Evolutionary conservation across 2,888 invertebrate genomes (phyloP).

Genomic region (Phania funesta): DNA sequence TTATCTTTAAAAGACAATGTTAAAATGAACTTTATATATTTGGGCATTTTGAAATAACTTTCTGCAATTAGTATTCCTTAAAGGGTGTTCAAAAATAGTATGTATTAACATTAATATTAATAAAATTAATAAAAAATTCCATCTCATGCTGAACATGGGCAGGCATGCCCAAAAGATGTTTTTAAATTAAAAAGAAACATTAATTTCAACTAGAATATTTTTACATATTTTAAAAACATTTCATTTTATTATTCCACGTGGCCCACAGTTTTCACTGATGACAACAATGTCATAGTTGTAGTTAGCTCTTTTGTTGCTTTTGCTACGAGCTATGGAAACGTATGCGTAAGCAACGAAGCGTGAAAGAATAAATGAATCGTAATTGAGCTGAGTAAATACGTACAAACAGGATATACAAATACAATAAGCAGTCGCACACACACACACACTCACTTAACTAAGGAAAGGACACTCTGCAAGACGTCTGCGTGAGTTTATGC

Average conservation of each 20-base stretch:
- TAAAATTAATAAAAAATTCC: too few relatives aligned
- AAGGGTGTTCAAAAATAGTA: too few relatives aligned
- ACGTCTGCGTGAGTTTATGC: background rate
- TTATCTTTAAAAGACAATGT: too few relatives aligned
- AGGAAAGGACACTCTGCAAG: conserved; percentile 11
- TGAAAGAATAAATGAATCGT: conserved; percentile 60
- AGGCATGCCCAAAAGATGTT: too few relatives aligned
- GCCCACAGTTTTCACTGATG: background rate
- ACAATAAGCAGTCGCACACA: background rate
- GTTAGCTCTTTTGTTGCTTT: conserved; percentile 6
- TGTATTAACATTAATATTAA: too few relatives aligned
- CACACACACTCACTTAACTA: background rate
- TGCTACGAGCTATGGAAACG: conserved; percentile 29
- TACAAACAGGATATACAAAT: conserved; percentile 29
- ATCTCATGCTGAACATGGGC: too few relatives aligned
- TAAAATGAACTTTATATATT: too few relatives aligned
- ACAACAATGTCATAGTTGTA: background rate
- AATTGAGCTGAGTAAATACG: conserved; percentile 58
- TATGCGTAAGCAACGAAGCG: conserved; percentile 63
- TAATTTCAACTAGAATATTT: background rate
- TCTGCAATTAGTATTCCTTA: too few relatives aligned
- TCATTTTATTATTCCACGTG: background rate
- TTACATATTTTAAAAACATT: background rate
- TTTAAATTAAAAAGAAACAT: too few relatives aligned
- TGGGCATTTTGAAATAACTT: too few relatives aligned